Evolutionary conservation across 2,888 invertebrate species (phyloP).

Genomic region (Synanthedon andrenaeformis): DNA sequence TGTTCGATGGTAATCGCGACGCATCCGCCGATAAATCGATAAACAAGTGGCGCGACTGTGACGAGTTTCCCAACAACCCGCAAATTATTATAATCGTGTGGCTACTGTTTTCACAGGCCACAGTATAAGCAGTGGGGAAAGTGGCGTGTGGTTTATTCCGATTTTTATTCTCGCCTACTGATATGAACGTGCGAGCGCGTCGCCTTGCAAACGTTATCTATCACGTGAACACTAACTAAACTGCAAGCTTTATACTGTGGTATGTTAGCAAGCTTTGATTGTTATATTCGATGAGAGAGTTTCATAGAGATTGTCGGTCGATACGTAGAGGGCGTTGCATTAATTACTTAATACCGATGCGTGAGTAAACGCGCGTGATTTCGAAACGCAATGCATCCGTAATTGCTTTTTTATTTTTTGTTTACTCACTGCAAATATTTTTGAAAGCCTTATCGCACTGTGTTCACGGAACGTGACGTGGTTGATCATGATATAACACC

Average conservation of each 20-base stretch:
- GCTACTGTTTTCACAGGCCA: conserved; percentile 43
- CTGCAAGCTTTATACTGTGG: neutral
- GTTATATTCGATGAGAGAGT: conserved; percentile 44
- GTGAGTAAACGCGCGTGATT: conserved; percentile 55
- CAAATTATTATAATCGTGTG: conserved; percentile 43
- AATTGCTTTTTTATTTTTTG: conserved; percentile 50
- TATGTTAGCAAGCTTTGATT: conserved; percentile 31
- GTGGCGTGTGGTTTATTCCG: neutral
- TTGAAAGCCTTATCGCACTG: conserved; percentile 51
- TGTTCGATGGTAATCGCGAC: conserved; percentile 51
- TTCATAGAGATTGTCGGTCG: conserved; percentile 50
- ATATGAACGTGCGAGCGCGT: too few species aligned
- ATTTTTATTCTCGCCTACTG: neutral
- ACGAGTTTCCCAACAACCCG: conserved; percentile 50
- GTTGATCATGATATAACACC: conserved; percentile 31
- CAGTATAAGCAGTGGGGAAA: neutral
- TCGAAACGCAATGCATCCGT: conserved; percentile 46
- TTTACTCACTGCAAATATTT: conserved; percentile 48
- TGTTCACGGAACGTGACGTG: conserved; percentile 54
- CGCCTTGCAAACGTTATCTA: too few species aligned
- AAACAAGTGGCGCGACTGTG: conserved; percentile 54
- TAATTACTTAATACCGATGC: conserved; percentile 67
- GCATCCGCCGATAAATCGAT: conserved; percentile 65
- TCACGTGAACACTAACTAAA: too few species aligned
- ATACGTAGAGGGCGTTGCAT: conserved; percentile 41